Base-by-base conservation (phyloP, 2,113 vertebrate genomes). In the Chaetodon trifascialis region DNA sequence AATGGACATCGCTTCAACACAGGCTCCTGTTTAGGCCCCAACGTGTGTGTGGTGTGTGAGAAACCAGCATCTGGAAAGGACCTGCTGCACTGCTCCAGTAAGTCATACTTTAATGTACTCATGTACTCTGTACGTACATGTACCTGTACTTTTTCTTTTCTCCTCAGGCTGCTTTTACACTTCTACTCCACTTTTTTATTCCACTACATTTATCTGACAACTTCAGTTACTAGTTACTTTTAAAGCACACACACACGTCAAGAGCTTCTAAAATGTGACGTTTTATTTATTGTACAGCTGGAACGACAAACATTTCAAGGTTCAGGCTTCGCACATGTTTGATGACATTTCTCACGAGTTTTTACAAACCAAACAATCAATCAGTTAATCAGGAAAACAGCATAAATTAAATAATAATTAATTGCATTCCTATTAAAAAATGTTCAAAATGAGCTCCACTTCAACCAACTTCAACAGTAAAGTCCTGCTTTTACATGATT, bases 51-150 rank as follows among this genome's bases (percentile, higher is more conserved):
- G 40, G 96, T 96, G 21, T 99, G 98, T 75, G 96, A 99, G 81
- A 98, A 98, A 77, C 92, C 95, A 0, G 95, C 96, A 1, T 81
- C 95, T 58, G 97, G 97, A 60, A 98, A 97, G 82, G 98, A 99
- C 44, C 95, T 97, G 1, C 86, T 98, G 60, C 97, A 99, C 64
- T 99, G 98, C 78, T 92, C 95, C 63, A 64, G 98, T 99, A 93
- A 96, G 98, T 97, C 49, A 54, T n/a, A 54, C 30, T 30, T 30
- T 30, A 30, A n/a, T n/a, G n/a, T n/a, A n/a, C n/a, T n/a, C n/a
- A n/a, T n/a, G n/a, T n/a, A n/a, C n/a, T n/a, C n/a, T 10, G 30
- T 3, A 59, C 30, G 56, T 25, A 14, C 4, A 19, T 19, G 42
- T 44, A 44, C 42, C 10, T 30, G 30, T 30, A 30, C 30, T 30